phyloP scores from a whole-genome alignment of 2,797 vertebrate species.

The Adrianichthys oophorus region DNA sequence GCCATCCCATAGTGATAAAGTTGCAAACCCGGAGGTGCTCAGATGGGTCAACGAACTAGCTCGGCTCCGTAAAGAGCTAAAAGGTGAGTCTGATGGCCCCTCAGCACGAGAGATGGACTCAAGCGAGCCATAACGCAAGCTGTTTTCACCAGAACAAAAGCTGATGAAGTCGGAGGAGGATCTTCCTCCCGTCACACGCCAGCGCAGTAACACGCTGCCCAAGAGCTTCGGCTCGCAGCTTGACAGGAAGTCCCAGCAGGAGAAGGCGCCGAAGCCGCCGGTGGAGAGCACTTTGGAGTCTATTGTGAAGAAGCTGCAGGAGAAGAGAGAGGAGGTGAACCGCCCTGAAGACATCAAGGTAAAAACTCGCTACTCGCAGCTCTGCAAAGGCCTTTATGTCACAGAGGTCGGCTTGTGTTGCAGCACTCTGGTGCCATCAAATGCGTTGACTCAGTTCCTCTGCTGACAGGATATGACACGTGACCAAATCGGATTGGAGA shows the following conservation, averaged over 20 bases:
- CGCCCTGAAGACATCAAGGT: slow-evolving; percentile 97
- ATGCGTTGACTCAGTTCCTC: slow-evolving; percentile 23
- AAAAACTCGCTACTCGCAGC: neutral
- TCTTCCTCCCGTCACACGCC: slow-evolving; percentile 86
- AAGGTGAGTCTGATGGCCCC: slow-evolving; percentile 78
- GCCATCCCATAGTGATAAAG: slow-evolving; percentile 97
- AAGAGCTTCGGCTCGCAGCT: slow-evolving; percentile 97
- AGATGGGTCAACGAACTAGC: slow-evolving; percentile 95
- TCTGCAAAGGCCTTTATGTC: neutral
- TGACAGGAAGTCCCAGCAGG: slow-evolving; percentile 86
- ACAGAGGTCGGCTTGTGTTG: neutral
- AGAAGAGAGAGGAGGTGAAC: slow-evolving; percentile 87
- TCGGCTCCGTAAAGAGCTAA: slow-evolving; percentile 93
- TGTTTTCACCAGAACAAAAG: slow-evolving; percentile 81
- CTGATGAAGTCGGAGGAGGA: slow-evolving; percentile 93
- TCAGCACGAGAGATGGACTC: neutral
- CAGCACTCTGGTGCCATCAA: neutral
- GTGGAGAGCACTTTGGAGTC: slow-evolving; percentile 89
- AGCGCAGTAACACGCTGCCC: slow-evolving; percentile 96
- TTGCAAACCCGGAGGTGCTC: slow-evolving; percentile 91
- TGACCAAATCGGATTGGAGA: slow-evolving; percentile 94
- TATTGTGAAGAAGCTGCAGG: slow-evolving; percentile 89
- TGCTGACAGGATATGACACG: slow-evolving; percentile 93
- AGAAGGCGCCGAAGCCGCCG: slow-evolving; percentile 85
- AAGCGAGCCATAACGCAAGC: neutral